A percentile compares a stretch with the other conserved stretches of the same genome.
phyloP scores from a whole-genome alignment of 2,888 invertebrate species.

The Chironomus riparius region DNA sequence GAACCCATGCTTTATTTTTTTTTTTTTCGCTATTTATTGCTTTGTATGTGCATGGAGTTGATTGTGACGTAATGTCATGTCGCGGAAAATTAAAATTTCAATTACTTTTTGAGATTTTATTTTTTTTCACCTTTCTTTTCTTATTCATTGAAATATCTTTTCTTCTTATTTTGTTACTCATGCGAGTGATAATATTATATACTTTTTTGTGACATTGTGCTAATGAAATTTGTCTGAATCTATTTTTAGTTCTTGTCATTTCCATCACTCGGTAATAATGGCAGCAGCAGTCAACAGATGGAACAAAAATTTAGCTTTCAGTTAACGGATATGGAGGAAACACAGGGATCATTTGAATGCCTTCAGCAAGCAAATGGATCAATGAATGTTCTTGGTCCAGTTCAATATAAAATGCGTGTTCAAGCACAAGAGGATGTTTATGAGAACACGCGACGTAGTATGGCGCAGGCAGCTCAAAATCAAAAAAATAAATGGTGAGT shows the following conservation, averaged over 20 bases:
- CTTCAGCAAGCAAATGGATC: conserved; percentile 60
- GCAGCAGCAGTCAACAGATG: conserved; percentile 23
- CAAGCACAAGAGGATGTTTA: conserved; percentile 95
- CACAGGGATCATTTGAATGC: conserved; percentile 89
- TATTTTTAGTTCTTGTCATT: conserved; percentile 64
- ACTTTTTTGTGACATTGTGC: background rate
- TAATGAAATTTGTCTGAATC: conserved; percentile 20
- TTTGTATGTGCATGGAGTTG: conserved; percentile 8
- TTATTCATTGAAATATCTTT: background rate
- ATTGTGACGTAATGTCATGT: conserved; percentile 21
- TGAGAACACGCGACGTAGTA: conserved; percentile 81
- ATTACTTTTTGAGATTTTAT: conserved; percentile 7
- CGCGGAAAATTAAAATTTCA: conserved; percentile 25
- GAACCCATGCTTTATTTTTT: conserved; percentile 5
- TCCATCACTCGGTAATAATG: conserved; percentile 47
- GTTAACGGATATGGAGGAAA: conserved; percentile 61
- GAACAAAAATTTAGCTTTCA: conserved; percentile 41
- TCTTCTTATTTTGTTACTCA: background rate
- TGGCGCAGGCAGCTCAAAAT: conserved; percentile 86
- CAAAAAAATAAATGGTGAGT: conserved; percentile 84
- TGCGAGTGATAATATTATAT: background rate
- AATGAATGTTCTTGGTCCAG: conserved; percentile 73
- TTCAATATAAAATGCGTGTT: conserved; percentile 82
- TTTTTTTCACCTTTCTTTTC: conserved; percentile 14
- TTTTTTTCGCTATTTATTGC: background rate